A percentile compares a stretch with the other conserved stretches of the same genome.
Evolutionary conservation across 2,797 vertebrate species (phyloP).

Genomic region (Chelidonichthys spinosus): DNA sequence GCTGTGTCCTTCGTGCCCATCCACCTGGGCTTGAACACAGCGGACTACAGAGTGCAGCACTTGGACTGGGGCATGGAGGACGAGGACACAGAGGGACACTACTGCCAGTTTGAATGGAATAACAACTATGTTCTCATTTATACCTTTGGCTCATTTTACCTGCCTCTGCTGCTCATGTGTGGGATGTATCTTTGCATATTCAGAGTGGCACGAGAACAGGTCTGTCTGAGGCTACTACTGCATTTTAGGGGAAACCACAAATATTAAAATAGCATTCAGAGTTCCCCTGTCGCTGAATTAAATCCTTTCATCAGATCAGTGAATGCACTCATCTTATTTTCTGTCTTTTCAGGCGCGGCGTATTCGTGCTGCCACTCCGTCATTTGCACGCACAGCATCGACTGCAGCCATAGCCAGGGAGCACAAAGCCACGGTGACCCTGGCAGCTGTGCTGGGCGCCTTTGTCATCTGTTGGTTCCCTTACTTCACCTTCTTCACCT

Average conservation of each 20-base stretch:
- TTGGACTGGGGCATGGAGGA: conserved; percentile 73
- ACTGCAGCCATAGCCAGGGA: conserved; percentile 85
- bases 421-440: conserved; percentile 93
- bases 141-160: conserved; percentile 88
- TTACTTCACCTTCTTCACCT: conserved; percentile 92
- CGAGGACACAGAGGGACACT: conserved; percentile 58
- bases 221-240: conserved; percentile 27
- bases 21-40: conserved; percentile 94
- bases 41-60: conserved; percentile 81
- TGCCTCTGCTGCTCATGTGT: conserved; percentile 93
- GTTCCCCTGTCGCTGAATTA: neutral
- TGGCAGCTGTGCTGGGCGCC: conserved; percentile 91
- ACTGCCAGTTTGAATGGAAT: conserved; percentile 90
- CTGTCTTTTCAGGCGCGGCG: conserved; percentile 83
- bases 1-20: conserved; percentile 91
- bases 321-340: neutral
- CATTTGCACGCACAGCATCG: conserved; percentile 71
- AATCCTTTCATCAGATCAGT: conserved; percentile 1
- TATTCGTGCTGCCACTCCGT: conserved; percentile 86
- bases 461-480: conserved; percentile 96
- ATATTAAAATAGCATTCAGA: neutral
- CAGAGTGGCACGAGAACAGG: conserved; percentile 91
- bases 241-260: neutral
- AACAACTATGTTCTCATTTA: conserved; percentile 88
- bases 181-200: conserved; percentile 93